phyloP scores from a whole-genome alignment of 2,113 vertebrate species.

The Toxotes chatareus region DNA sequence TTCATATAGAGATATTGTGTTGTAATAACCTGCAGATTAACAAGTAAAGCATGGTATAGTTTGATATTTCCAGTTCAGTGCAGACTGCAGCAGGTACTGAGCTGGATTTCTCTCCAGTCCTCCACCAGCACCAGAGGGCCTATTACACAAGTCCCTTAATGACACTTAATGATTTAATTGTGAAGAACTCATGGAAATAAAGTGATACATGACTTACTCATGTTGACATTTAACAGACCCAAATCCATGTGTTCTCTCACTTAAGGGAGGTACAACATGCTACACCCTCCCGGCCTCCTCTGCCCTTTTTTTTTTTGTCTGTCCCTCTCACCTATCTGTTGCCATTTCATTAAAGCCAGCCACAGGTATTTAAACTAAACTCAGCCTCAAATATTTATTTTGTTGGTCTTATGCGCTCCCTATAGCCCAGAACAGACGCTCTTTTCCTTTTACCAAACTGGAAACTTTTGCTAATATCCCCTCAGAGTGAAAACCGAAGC shows the following conservation, averaged over 20 bases:
- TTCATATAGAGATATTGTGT: constrained; percentile 46
- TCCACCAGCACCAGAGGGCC: constrained; percentile 63
- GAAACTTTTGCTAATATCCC: neutral
- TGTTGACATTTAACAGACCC: constrained; percentile 78
- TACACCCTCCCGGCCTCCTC: neutral
- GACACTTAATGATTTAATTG: constrained; percentile 83
- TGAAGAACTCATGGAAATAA: constrained; percentile 80
- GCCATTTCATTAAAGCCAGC: constrained; percentile 19
- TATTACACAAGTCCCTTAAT: constrained; percentile 81
- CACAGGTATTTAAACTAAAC: constrained; percentile 12
- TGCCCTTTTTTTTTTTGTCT: neutral
- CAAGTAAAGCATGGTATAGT: constrained; percentile 25
- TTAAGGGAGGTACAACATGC: constrained; percentile 36
- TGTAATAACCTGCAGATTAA: constrained; percentile 61
- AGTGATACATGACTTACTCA: constrained; percentile 79
- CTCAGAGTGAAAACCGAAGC: neutral
- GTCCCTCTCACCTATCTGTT: constrained; percentile 38
- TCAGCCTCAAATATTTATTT: neutral
- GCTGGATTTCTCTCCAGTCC: constrained; percentile 33
- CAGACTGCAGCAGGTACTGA: constrained; percentile 32
- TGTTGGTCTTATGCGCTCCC: neutral
- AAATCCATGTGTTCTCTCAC: constrained; percentile 71
- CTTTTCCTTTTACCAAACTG: neutral
- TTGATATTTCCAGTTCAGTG: constrained; percentile 30
- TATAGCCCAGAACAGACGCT: neutral